These are phyloP conservation scores for Drosophila funebris DNA, from an alignment of 1,140 invertebrate species.

Conservation along the genomic window DNA sequence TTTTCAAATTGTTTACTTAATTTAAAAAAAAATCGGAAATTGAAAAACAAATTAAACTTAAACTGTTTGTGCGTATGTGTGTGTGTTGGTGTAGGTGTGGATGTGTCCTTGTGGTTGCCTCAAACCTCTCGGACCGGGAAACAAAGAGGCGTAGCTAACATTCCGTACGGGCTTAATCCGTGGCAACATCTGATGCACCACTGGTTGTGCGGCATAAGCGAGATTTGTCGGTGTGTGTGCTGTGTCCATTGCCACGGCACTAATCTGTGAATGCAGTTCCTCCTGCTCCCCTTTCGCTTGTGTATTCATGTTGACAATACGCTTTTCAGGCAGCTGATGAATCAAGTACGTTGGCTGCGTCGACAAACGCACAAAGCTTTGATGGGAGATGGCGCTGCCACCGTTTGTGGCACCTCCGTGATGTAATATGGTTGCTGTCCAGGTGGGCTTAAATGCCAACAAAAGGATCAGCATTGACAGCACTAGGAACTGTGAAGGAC, in stretches of 20 bases:
- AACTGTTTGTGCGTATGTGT: slow-evolving; percentile 7
- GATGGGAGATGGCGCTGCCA: slow-evolving; percentile 83
- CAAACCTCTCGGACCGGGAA: slow-evolving; percentile 44
- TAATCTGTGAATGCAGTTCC: background rate
- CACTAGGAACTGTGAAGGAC: background rate
- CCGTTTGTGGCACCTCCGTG: slow-evolving; percentile 30
- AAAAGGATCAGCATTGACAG: slow-evolving; percentile 23
- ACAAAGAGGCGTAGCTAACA: slow-evolving; percentile 57
- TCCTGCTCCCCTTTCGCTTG: background rate
- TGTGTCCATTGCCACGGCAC: background rate
- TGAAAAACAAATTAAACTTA: slow-evolving; percentile 20
- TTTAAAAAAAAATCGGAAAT: background rate
- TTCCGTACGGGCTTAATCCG: slow-evolving; percentile 66
- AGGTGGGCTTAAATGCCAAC: background rate
- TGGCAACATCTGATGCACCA: slow-evolving; percentile 71
- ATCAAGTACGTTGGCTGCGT: slow-evolving; percentile 17
- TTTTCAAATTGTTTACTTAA: slow-evolving; percentile 43
- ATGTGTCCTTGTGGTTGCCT: background rate
- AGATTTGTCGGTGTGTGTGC: slow-evolving; percentile 69
- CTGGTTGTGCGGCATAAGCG: slow-evolving; percentile 64
- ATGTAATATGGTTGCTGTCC: slow-evolving; percentile 61
- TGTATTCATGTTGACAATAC: slow-evolving; percentile 38
- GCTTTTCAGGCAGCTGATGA: background rate
- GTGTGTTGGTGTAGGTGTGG: background rate
- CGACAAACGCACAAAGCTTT: slow-evolving; percentile 76